A percentile compares a stretch with the other conserved stretches of the same genome.
Conservation (phyloP, 2,888 invertebrate genomes). For the Aphodius granarius region DNA sequence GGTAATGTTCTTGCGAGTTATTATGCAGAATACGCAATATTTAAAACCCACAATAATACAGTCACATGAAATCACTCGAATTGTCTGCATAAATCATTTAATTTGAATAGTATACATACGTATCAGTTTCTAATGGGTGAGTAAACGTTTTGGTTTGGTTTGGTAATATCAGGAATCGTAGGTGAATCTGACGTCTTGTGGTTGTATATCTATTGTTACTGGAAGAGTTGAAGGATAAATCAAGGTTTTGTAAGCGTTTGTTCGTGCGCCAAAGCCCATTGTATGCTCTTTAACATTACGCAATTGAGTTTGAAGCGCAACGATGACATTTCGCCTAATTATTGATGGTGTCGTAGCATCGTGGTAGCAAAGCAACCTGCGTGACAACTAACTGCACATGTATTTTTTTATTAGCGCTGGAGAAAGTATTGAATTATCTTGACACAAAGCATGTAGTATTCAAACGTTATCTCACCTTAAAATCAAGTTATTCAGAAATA, state of each 20-base stretch:
- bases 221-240: neutral
- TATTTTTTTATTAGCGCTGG: neutral
- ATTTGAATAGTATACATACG: neutral
- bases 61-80: too few relatives aligned
- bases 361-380: neutral
- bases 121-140: neutral
- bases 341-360: neutral
- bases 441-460: too few relatives aligned
- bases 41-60: too few relatives aligned
- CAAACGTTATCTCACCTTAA: too few relatives aligned
- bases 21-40: too few relatives aligned
- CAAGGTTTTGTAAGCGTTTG: neutral
- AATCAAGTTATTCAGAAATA: too few relatives aligned
- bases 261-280: neutral
- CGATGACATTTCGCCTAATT: slow-evolving; percentile 11
- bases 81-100: neutral
- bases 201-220: neutral
- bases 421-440: neutral
- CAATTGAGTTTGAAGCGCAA: neutral
- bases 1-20: neutral
- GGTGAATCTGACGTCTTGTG: neutral
- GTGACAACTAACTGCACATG: neutral
- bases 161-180: neutral
- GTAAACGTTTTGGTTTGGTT: too few relatives aligned
- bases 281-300: neutral